These are phyloP conservation scores for Neolamprologus caudopunctatus DNA, from an alignment of 2,113 vertebrate genomes.

Conservation along the genomic window DNA sequence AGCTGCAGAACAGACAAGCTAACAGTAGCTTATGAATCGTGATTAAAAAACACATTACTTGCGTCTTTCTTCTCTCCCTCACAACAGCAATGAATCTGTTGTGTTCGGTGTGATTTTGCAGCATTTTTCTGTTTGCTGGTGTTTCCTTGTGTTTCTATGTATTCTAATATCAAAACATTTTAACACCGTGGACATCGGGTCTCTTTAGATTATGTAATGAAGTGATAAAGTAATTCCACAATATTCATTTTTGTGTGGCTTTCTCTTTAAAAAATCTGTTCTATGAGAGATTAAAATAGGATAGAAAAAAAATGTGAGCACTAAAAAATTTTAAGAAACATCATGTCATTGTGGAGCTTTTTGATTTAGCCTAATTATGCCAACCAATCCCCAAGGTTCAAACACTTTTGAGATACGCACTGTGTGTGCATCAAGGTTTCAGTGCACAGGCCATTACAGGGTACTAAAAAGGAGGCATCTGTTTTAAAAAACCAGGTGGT, in stretches of 20 bases:
- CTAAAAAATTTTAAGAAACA: rapidly evolving
- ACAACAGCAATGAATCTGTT: background rate
- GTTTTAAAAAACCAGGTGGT: background rate
- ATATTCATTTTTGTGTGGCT: background rate
- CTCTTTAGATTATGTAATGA: background rate
- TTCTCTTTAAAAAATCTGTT: background rate
- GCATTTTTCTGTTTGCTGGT: background rate
- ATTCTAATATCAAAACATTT: background rate
- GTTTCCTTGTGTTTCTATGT: background rate
- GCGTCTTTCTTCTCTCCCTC: background rate
- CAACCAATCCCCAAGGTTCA: background rate
- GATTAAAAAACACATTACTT: background rate
- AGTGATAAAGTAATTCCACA: background rate
- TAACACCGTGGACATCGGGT: background rate
- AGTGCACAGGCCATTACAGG: background rate
- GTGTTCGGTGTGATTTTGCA: background rate
- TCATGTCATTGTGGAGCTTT: background rate
- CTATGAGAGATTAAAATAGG: background rate
- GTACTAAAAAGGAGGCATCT: background rate
- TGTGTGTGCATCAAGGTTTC: background rate
- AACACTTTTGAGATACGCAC: background rate
- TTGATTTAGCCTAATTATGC: background rate
- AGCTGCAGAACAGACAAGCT: background rate
- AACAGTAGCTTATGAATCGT: background rate
- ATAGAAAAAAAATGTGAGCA: background rate